Base-by-base conservation (phyloP, 2,113 vertebrate species). In the Datnioides undecimradiatus region DNA sequence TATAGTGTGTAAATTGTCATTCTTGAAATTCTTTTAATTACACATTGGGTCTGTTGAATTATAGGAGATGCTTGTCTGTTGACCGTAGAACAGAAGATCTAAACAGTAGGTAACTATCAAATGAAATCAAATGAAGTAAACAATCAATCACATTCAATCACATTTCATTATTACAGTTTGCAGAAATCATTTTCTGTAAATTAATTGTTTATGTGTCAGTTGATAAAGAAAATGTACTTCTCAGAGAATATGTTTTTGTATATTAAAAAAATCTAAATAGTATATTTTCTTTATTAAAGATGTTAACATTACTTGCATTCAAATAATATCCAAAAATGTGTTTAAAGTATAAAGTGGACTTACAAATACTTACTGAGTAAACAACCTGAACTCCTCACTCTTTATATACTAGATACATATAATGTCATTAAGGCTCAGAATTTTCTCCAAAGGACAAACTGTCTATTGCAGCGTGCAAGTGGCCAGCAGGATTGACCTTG, bases 401-500 rank as follows among this genome's bases (percentile, higher is more conserved):
- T 52, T 63, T 36, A 14, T 58, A 33, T 55, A 54, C 36, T 40
- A 43, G 34, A 2, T 13, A 3, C 34, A 36, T 7, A 48, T 13
- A 59, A 55, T 41, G 52, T 36, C 64, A 75, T 63, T 9, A 14
- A 68, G 62, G 63, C 70, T 77, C 62, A 31, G 49, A 41, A 10
- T 60, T 66, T 51, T 27, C n/a, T 43, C 67, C 36, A 1, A 34
- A 75, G 71, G 51, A 74, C 57, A 58, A 60, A 65, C 33, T 31
- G 57, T 57, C n/a, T 46, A 25, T 48, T 70, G 55, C 49, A 16
- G 34, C 4, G 21, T 45, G n/a, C 21, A 25, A 60, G 34, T 68
- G 46, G 45, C 78, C 52, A 14, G 17, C 8, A 77, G 74, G 19
- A 68, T 71, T 75, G 79, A 83, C 79, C 73, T 63, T 45, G 19